A percentile compares a stretch with the other conserved stretches of the same genome.
Conservation (phyloP, 2,113 vertebrate genomes). For the Abramis brama region DNA sequence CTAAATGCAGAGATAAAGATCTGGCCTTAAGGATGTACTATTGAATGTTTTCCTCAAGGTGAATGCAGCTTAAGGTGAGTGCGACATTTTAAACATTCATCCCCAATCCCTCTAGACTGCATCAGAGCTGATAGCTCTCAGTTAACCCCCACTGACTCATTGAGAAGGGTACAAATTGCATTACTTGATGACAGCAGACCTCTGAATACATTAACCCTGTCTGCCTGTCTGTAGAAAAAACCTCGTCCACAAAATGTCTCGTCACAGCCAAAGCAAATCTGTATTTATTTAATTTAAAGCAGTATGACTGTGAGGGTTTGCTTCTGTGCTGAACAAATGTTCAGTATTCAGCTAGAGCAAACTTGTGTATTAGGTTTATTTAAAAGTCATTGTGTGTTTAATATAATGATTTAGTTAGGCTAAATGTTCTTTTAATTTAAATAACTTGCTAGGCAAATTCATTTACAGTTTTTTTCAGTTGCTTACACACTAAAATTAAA, state of each 20-base stretch:
- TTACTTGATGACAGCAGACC: not conserved
- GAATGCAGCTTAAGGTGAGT: not conserved
- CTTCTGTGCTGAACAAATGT: not conserved
- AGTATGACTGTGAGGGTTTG: not conserved
- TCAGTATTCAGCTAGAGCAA: not conserved
- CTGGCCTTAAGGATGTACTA: not conserved
- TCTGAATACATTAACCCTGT: slow-evolving; percentile 18
- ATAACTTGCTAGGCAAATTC: not conserved
- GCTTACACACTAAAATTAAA: too few relatives aligned
- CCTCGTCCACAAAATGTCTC: not conserved
- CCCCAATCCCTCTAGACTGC: not conserved
- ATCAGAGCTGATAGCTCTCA: slow-evolving; percentile 26
- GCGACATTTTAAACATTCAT: slow-evolving; percentile 14
- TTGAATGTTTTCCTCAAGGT: slow-evolving; percentile 27
- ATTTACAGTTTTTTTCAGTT: too few relatives aligned
- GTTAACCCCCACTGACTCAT: slow-evolving; percentile 28
- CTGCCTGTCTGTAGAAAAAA: not conserved
- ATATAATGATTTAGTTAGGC: not conserved
- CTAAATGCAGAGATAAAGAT: not conserved
- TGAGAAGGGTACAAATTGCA: not conserved
- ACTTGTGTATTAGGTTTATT: not conserved
- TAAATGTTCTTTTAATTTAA: not conserved
- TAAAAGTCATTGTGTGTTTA: not conserved
- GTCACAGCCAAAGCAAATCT: not conserved
- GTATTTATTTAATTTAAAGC: not conserved